phyloP scores from a whole-genome alignment of 2,797 vertebrate species.

The Agapornis canus region DNA sequence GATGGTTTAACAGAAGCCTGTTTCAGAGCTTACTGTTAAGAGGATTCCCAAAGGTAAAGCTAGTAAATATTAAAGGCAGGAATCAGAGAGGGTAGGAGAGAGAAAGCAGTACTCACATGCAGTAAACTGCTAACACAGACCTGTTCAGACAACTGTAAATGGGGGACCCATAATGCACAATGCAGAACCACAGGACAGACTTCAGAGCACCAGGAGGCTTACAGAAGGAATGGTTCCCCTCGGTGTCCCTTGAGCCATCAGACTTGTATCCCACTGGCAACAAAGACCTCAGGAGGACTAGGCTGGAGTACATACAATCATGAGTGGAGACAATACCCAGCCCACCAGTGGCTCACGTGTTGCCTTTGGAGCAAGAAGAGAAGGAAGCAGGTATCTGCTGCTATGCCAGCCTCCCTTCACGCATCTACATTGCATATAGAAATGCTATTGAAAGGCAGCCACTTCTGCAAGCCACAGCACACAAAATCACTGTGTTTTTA shows the following conservation, averaged over 20 bases:
- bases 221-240: rapidly evolving
- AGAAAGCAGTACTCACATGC: rapidly evolving
- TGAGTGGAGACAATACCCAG: rapidly evolving
- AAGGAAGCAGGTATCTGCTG: not conserved
- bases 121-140: not conserved
- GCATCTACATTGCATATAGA: not conserved
- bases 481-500: not conserved
- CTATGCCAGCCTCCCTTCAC: not conserved
- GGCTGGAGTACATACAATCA: not conserved
- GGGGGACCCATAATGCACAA: too few relatives aligned
- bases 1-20: not conserved
- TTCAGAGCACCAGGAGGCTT: not conserved
- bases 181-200: not conserved
- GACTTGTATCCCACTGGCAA: not conserved
- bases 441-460: not conserved
- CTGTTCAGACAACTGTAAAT: not conserved
- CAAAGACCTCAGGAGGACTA: not conserved
- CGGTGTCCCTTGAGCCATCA: not conserved
- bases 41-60: not conserved
- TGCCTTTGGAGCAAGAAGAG: not conserved
- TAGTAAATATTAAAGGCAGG: not conserved
- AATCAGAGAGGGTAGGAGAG: not conserved
- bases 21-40: not conserved
- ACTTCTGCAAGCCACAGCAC: not conserved
- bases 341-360: rapidly evolving